Percentiles rank a stretch among this genome's conserved stretches.
These are phyloP conservation scores for Karalla daura DNA, from an alignment of 2,797 vertebrate genomes.

Conservation along the genomic window DNA sequence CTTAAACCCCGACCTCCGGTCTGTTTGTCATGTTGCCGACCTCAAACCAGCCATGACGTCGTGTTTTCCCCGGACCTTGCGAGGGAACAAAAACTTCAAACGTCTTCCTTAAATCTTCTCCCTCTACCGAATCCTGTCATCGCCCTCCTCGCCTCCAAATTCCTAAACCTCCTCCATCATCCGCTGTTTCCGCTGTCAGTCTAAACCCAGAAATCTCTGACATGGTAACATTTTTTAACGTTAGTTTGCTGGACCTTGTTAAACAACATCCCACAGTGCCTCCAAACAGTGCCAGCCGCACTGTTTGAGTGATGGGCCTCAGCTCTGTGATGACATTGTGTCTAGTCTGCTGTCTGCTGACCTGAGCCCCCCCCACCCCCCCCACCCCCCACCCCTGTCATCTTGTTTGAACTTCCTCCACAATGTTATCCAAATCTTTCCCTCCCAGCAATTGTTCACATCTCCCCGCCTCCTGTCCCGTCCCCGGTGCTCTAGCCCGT, in stretches of 20 bases:
- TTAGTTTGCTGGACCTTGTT: conserved; percentile 11
- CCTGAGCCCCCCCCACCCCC: no score
- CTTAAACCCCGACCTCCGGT: conserved; percentile 9
- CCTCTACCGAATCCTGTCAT: not conserved
- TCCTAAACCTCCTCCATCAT: not conserved
- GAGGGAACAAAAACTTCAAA: not conserved
- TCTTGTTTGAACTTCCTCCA: conserved; percentile 19
- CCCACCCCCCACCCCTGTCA: conserved; percentile 12
- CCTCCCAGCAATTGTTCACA: conserved; percentile 14
- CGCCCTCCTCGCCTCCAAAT: not conserved
- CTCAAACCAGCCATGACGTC: no score
- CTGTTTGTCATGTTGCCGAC: not conserved
- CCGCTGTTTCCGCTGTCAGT: not conserved
- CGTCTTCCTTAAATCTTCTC: not conserved
- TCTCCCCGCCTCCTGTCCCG: conserved; percentile 11
- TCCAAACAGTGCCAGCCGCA: not conserved
- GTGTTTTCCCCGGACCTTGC: no score
- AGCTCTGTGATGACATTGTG: conserved; percentile 18
- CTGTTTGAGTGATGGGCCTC: conserved; percentile 18
- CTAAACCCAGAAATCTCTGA: not conserved
- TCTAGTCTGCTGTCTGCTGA: conserved; percentile 22
- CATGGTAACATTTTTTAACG: conserved; percentile 1
- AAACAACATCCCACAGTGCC: conserved; percentile 11
- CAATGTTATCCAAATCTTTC: conserved; percentile 6
- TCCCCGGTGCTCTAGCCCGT: conserved; percentile 32